Percentiles rank a stretch among this genome's conserved stretches.
phyloP scores from a whole-genome alignment of 2,888 invertebrate species.

The Diplazon laetatorius region DNA sequence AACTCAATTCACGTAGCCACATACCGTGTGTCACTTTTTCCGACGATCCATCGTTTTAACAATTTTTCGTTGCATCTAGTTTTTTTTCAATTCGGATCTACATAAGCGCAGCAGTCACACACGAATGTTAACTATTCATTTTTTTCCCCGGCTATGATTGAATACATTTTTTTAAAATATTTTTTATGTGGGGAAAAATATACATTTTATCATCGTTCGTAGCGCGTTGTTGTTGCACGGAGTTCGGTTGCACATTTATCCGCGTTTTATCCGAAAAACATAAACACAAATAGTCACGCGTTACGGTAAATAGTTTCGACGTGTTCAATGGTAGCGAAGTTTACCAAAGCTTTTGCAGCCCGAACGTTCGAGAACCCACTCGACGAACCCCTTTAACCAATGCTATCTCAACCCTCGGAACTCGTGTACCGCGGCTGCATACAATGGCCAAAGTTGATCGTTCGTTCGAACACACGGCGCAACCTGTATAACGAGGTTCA shows the following conservation, averaged over 20 bases:
- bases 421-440: slow-evolving; percentile 16
- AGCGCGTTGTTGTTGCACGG: too few species aligned
- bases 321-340: slow-evolving; percentile 31
- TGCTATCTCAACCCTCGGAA: slow-evolving; percentile 24
- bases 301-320: slow-evolving; percentile 31
- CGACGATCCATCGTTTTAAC: too few species aligned
- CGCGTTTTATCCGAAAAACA: background rate
- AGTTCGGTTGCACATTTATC: background rate
- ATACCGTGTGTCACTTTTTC: too few species aligned
- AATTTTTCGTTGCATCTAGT: too few species aligned
- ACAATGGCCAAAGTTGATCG: slow-evolving; percentile 55
- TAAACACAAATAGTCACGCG: slow-evolving; percentile 7
- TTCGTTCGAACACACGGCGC: slow-evolving; percentile 40
- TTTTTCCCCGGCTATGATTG: too few species aligned
- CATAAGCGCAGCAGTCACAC: too few species aligned
- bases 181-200: too few species aligned
- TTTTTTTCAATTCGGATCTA: too few species aligned
- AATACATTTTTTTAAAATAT: too few species aligned
- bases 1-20: too few species aligned
- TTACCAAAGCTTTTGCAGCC: slow-evolving; percentile 27
- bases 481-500: slow-evolving; percentile 48
- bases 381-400: slow-evolving; percentile 29
- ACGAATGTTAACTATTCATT: too few species aligned
- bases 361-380: slow-evolving; percentile 16
- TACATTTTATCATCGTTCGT: too few species aligned